A percentile compares a stretch with the other conserved stretches of the same genome.
Conservation (phyloP, 35 echinoderm and acorn worm genomes). For the Heliocidaris tuberculata region DNA sequence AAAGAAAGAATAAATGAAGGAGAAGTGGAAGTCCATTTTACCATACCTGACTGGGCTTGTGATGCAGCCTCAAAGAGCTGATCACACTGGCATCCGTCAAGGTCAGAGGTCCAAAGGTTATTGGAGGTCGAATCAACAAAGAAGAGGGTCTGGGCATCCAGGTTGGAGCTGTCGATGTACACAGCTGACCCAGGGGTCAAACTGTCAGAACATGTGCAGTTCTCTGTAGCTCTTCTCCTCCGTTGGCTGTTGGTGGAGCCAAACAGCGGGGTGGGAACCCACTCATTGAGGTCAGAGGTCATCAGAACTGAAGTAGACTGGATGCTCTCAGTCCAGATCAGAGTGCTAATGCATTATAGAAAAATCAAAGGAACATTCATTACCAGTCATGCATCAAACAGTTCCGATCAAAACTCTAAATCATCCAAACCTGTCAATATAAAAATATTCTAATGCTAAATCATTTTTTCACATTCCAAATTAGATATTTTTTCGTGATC, state of each 20-base stretch:
- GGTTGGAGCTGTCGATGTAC: constrained; percentile 62
- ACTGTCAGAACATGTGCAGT: constrained; percentile 49
- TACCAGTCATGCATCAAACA: not conserved
- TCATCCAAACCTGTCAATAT: not conserved
- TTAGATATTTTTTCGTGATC: too few species aligned
- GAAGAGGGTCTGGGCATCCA: constrained; percentile 38
- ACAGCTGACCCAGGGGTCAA: constrained; percentile 37
- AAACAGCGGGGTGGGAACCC: constrained; percentile 48
- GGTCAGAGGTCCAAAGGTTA: constrained; percentile 66
- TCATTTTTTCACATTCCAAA: too few species aligned
- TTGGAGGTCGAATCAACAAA: constrained; percentile 38
- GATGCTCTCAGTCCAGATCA: constrained; percentile 63
- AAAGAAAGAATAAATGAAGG: too few species aligned
- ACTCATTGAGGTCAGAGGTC: constrained; percentile 65
- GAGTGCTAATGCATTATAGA: constrained; percentile 37
- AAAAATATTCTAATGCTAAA: not conserved
- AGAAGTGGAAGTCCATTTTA: not conserved
- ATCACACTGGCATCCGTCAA: constrained; percentile 65
- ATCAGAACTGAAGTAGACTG: constrained; percentile 29
- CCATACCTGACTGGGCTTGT: constrained; percentile 54
- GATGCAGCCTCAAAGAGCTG: constrained; percentile 53
- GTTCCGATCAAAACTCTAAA: not conserved
- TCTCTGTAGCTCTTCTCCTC: constrained; percentile 41
- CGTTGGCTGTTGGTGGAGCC: constrained; percentile 19
- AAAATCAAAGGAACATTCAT: not conserved